phyloP scores from a whole-genome alignment of 2,797 vertebrate species.

The Aplochiton taeniatus region DNA sequence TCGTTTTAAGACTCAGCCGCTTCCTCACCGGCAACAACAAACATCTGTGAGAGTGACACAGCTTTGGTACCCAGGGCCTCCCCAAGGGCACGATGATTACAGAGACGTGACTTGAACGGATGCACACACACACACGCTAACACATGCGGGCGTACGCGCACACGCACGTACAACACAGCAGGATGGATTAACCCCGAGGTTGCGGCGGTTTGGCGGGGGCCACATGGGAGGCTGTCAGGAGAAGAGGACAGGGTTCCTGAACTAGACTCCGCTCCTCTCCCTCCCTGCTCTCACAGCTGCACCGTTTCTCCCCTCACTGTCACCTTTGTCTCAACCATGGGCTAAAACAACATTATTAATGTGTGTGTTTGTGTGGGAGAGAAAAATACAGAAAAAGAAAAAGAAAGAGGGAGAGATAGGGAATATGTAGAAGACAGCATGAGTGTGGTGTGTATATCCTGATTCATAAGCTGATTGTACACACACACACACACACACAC shows the following conservation, averaged over 20 bases:
- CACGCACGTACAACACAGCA: slow-evolving; percentile 11
- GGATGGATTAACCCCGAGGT: slow-evolving; percentile 19
- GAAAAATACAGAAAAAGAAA: background rate
- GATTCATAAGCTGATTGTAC: no score
- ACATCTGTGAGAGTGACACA: background rate
- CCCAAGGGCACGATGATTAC: background rate
- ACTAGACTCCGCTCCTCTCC: slow-evolving; percentile 18
- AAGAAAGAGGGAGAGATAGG: no score
- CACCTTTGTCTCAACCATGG: background rate
- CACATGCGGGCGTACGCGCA: background rate
- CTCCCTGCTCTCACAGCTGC: slow-evolving; percentile 35
- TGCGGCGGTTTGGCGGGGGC: slow-evolving; percentile 25
- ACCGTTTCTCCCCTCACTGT: slow-evolving; percentile 17
- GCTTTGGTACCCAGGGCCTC: background rate
- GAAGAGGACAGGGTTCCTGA: slow-evolving; percentile 25
- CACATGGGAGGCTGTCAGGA: slow-evolving; percentile 42
- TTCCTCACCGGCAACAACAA: background rate
- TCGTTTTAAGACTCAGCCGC: slow-evolving; percentile 21
- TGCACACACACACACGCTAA: background rate
- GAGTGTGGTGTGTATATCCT: no score
- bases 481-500: no score
- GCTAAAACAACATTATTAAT: background rate
- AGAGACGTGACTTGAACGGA: background rate
- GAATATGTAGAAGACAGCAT: no score
- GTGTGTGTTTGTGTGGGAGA: background rate